Conservation (phyloP, 2,113 vertebrate genomes). For the Muscicapa adusta region DNA sequence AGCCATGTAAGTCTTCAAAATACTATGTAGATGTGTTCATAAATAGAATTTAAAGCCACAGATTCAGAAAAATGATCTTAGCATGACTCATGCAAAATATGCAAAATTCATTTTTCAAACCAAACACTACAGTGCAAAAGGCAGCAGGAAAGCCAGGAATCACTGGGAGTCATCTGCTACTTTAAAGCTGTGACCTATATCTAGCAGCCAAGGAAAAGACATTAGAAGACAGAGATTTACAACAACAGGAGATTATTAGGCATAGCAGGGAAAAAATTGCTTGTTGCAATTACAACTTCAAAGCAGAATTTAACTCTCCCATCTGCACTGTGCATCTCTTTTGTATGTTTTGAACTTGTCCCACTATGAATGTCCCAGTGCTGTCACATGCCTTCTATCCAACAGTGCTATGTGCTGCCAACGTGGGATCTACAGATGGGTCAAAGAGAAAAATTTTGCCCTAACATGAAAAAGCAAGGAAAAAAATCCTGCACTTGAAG, state of each 20-base stretch:
- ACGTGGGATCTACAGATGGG: neutral
- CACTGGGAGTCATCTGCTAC: neutral
- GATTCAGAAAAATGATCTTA: neutral
- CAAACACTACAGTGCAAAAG: neutral
- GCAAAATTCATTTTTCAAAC: neutral
- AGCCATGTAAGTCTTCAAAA: neutral
- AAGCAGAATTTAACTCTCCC: constrained; percentile 15
- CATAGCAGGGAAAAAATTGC: neutral
- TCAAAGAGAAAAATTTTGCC: neutral
- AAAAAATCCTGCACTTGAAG: neutral
- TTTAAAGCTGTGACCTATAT: constrained; percentile 51
- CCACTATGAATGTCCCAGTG: neutral
- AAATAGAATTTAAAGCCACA: neutral
- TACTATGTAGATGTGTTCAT: neutral
- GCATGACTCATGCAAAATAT: neutral
- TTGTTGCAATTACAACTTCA: neutral
- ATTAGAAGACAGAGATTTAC: constrained; percentile 11
- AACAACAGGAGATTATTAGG: constrained; percentile 22
- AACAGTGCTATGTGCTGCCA: neutral
- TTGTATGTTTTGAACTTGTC: neutral
- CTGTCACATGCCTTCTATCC: neutral
- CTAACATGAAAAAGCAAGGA: neutral
- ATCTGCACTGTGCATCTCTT: neutral
- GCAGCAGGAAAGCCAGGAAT: neutral
- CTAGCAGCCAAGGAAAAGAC: neutral